phyloP scores from a whole-genome alignment of 1,140 invertebrate species.

The Papilio glaucus region DNA sequence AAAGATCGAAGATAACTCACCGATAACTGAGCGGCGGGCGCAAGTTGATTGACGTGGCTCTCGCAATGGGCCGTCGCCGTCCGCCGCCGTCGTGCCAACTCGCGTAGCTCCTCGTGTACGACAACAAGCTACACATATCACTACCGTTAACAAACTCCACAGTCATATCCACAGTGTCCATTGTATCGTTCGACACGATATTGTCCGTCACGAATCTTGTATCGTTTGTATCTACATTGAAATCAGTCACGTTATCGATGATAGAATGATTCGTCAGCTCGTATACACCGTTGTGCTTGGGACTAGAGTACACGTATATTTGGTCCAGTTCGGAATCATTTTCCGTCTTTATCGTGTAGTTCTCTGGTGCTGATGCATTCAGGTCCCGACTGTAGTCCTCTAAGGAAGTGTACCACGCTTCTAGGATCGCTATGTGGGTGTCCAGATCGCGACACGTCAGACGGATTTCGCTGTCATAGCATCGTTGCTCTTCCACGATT shows the following conservation, averaged over 20 bases:
- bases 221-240: slow-evolving; percentile 49
- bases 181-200: slow-evolving; percentile 48
- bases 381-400: slow-evolving; percentile 59
- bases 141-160: slow-evolving; percentile 60
- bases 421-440: slow-evolving; percentile 81
- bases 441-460: slow-evolving; percentile 81
- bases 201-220: slow-evolving; percentile 54
- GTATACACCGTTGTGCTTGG: slow-evolving; percentile 76
- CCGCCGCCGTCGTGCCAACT: slow-evolving; percentile 71
- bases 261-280: slow-evolving; percentile 65
- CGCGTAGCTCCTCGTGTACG: slow-evolving; percentile 66
- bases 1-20: slow-evolving; percentile 55
- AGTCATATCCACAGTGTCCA: slow-evolving; percentile 52
- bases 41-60: slow-evolving; percentile 68
- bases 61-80: slow-evolving; percentile 48
- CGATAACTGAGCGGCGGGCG: slow-evolving; percentile 77
- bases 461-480: slow-evolving; percentile 78
- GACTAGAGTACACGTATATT: slow-evolving; percentile 73
- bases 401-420: slow-evolving; percentile 79
- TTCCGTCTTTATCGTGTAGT: slow-evolving; percentile 59
- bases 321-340: slow-evolving; percentile 70
- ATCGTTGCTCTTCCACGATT: slow-evolving; percentile 83
- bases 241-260: slow-evolving; percentile 55
- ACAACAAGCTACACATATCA: slow-evolving; percentile 58
- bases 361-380: slow-evolving; percentile 55